These are phyloP conservation scores for Hippocampus guttulatus DNA, from an alignment of 2,113 vertebrate genomes.

Conservation along the genomic window DNA sequence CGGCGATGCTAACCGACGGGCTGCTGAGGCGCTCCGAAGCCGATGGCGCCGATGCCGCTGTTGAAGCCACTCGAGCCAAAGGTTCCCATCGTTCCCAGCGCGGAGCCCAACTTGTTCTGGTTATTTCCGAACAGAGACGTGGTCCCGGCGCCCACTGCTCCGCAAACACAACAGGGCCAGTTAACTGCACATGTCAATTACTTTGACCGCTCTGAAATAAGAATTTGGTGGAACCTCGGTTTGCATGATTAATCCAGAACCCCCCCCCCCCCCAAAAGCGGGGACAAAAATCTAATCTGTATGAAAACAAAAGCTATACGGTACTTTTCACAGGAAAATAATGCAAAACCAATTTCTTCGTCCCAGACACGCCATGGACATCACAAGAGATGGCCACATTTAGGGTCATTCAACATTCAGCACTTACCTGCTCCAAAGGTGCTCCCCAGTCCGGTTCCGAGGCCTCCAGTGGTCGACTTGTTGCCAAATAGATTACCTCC, in stretches of 20 bases:
- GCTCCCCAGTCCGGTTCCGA: constrained; percentile 82
- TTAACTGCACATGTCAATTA: background rate
- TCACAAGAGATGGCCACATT: background rate
- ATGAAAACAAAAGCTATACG: too few species aligned
- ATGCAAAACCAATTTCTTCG: too few species aligned
- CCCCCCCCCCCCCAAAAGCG: too few species aligned
- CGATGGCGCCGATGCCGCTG: constrained; percentile 73
- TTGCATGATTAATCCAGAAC: too few species aligned
- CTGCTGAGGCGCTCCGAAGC: constrained; percentile 85
- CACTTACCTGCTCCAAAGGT: constrained; percentile 85
- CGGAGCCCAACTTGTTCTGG: constrained; percentile 83
- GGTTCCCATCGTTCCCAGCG: constrained; percentile 80
- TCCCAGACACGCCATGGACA: too few species aligned
- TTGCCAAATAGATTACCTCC: constrained; percentile 85
- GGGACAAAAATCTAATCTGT: too few species aligned
- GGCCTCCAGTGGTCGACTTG: constrained; percentile 80
- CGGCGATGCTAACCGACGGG: constrained; percentile 78
- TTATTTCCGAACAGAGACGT: constrained; percentile 86
- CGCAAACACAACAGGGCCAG: constrained; percentile 3
- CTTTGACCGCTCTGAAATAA: background rate
- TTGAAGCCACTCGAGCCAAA: constrained; percentile 84
- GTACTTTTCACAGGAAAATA: too few species aligned
- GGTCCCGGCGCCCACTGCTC: constrained; percentile 82
- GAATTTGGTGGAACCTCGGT: too few species aligned
- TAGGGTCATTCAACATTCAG: background rate